These are phyloP conservation scores for Martes martes DNA, from an alignment of 2,113 vertebrate genomes.

Conservation along the genomic window DNA sequence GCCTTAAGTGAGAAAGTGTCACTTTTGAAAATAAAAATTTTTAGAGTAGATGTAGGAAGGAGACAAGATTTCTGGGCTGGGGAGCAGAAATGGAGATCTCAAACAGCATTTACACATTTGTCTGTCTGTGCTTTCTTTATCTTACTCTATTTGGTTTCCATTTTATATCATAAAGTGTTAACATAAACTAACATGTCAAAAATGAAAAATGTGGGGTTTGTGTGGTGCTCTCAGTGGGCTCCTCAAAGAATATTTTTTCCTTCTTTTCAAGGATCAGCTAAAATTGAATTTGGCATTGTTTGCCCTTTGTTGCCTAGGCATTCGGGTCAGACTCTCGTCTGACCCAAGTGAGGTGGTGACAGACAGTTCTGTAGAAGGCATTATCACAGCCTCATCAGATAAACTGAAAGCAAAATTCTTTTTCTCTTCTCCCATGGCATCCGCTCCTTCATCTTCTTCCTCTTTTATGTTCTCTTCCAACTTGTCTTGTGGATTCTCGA, in stretches of 20 bases:
- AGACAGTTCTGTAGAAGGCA: slow-evolving; percentile 74
- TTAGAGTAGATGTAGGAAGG: background rate
- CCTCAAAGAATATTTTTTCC: slow-evolving; percentile 48
- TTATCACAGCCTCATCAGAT: slow-evolving; percentile 78
- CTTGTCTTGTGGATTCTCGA: slow-evolving; percentile 42
- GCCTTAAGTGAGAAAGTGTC: background rate
- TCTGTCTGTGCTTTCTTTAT: background rate
- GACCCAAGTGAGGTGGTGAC: slow-evolving; percentile 69
- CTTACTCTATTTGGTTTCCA: background rate
- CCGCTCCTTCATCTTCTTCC: background rate
- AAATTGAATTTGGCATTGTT: slow-evolving; percentile 77
- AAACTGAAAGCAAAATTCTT: slow-evolving; percentile 66
- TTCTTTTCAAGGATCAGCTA: slow-evolving; percentile 73
- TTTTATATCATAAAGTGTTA: slow-evolving; percentile 24
- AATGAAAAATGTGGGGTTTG: slow-evolving; percentile 41
- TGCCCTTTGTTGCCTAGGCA: slow-evolving; percentile 69
- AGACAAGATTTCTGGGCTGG: background rate
- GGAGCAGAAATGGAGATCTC: background rate
- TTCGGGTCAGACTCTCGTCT: slow-evolving; percentile 75
- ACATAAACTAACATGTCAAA: background rate
- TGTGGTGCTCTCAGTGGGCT: slow-evolving; percentile 52
- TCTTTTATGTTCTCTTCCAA: slow-evolving; percentile 59
- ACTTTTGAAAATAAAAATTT: background rate
- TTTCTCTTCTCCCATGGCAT: slow-evolving; percentile 64
- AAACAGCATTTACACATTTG: background rate